Conservation (phyloP, 1,140 invertebrate genomes). For the Drosophila lacteicornis region DNA sequence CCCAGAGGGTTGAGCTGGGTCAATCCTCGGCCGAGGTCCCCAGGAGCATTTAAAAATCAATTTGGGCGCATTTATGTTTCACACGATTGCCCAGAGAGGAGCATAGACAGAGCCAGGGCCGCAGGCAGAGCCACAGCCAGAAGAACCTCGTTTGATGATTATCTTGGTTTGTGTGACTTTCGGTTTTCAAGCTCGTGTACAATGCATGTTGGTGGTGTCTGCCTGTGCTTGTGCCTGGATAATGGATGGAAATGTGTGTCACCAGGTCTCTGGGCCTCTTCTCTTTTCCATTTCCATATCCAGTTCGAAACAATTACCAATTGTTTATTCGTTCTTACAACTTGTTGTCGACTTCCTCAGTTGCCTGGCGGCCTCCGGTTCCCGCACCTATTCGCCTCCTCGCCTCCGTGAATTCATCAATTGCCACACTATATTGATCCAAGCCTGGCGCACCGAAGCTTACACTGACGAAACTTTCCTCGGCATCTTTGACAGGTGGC, state of each 20-base stretch:
- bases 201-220: slow-evolving; percentile 41
- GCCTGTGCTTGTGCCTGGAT: slow-evolving; percentile 29
- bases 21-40: slow-evolving; percentile 44
- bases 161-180: slow-evolving; percentile 58
- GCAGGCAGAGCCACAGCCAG: background rate
- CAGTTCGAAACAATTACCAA: slow-evolving; percentile 77
- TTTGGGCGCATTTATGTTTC: slow-evolving; percentile 66
- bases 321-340: slow-evolving; percentile 75
- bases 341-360: slow-evolving; percentile 55
- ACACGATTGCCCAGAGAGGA: slow-evolving; percentile 57
- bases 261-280: slow-evolving; percentile 55
- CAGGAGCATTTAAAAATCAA: slow-evolving; percentile 65
- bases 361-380: slow-evolving; percentile 6
- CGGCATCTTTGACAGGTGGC: slow-evolving; percentile 41
- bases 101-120: slow-evolving; percentile 1
- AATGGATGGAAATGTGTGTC: slow-evolving; percentile 66
- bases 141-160: slow-evolving; percentile 51
- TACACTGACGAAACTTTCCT: slow-evolving; percentile 58
- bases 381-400: background rate
- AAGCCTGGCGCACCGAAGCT: slow-evolving; percentile 10
- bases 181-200: slow-evolving; percentile 60
- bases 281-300: slow-evolving; percentile 48
- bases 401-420: slow-evolving; percentile 67
- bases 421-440: slow-evolving; percentile 71
- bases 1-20: slow-evolving; percentile 65